Conservation (phyloP, 1,140 invertebrate genomes). For the Heliconius hewitsoni region DNA sequence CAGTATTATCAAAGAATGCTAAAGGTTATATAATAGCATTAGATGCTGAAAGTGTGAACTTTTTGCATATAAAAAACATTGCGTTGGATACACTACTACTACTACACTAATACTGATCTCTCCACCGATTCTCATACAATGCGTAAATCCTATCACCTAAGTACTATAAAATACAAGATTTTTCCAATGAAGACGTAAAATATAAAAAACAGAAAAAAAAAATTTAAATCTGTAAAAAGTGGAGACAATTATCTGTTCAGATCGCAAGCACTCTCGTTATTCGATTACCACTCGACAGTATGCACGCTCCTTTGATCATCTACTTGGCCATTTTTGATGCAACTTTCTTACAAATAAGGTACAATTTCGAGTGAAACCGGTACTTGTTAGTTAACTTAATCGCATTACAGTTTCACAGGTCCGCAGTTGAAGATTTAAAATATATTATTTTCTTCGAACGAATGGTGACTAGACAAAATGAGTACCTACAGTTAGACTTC, state of each 20-base stretch:
- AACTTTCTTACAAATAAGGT: background rate
- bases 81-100: no score
- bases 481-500: background rate
- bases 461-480: constrained; percentile 6
- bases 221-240: constrained; percentile 11
- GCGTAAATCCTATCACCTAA: background rate
- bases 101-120: no score
- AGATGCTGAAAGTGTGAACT: no score
- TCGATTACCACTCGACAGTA: constrained; percentile 35
- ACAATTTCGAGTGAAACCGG: background rate
- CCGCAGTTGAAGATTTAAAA: constrained; percentile 18
- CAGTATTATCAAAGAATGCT: no score
- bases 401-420: constrained; percentile 28
- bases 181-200: background rate
- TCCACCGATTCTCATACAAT: background rate
- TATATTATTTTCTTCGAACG: constrained; percentile 16
- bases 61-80: no score
- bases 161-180: background rate
- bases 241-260: constrained; percentile 33
- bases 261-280: constrained; percentile 31
- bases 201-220: background rate
- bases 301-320: constrained; percentile 23
- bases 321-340: constrained; percentile 13
- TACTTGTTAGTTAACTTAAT: constrained; percentile 30
- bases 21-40: no score